Percentiles rank a stretch among this genome's conserved stretches.
Conservation (phyloP, 2,888 invertebrate genomes). For the Hydrotaea diabolus region DNA sequence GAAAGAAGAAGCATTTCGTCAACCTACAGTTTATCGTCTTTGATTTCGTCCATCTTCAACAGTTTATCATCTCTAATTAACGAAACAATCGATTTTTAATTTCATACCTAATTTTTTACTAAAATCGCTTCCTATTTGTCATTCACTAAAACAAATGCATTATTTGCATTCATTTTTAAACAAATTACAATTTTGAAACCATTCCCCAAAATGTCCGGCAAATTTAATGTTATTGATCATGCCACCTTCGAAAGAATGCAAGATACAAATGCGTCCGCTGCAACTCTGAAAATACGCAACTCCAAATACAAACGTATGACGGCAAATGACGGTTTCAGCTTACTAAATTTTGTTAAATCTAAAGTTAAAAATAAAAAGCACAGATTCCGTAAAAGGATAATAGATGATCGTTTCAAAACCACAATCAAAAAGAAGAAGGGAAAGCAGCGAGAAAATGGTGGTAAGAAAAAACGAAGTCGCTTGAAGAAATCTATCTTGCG, state of each 20-base stretch:
- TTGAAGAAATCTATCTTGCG: constrained; percentile 72
- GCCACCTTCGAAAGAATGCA: constrained; percentile 56
- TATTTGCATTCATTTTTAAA: not conserved
- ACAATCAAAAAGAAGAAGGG: constrained; percentile 46
- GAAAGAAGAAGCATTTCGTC: no score
- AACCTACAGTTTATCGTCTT: no score
- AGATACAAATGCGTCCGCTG: constrained; percentile 2
- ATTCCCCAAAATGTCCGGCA: constrained; percentile 46
- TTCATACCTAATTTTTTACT: no score
- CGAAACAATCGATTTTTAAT: no score
- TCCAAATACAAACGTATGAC: constrained; percentile 64
- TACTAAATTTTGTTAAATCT: constrained; percentile 53
- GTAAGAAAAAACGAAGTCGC: constrained; percentile 52
- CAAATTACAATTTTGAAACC: not conserved
- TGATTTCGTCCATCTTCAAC: no score
- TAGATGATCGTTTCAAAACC: not conserved
- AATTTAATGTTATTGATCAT: constrained; percentile 58
- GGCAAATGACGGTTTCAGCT: constrained; percentile 42
- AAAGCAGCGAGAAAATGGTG: constrained; percentile 66
- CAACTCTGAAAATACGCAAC: constrained; percentile 57
- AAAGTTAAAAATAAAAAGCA: not conserved
- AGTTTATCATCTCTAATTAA: no score
- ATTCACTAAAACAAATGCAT: no score
- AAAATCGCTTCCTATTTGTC: no score
- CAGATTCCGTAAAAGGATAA: constrained; percentile 15